phyloP scores from a whole-genome alignment of 2,113 vertebrate species.

The Notechis scutatus region DNA sequence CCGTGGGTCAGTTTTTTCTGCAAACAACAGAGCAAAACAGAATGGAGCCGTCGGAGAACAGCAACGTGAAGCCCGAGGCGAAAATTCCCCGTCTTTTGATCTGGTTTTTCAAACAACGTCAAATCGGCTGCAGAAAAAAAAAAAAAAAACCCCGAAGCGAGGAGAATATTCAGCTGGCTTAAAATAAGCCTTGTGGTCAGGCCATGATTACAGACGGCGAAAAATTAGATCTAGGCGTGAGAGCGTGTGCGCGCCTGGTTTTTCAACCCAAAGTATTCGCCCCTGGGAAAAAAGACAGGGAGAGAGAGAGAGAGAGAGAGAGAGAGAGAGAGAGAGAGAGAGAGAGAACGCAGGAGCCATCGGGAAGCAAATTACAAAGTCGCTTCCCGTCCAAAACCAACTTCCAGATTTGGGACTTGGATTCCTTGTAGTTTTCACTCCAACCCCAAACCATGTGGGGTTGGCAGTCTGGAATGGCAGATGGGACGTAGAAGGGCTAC shows the following conservation, averaged over 20 bases:
- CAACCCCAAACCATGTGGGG: conserved; percentile 43
- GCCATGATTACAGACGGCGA: neutral
- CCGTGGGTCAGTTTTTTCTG: too few species aligned
- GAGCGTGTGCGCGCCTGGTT: neutral
- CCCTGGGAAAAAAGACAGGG: neutral
- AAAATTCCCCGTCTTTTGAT: neutral
- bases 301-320: neutral
- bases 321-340: too few species aligned
- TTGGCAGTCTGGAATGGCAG: neutral
- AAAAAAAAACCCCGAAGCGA: neutral
- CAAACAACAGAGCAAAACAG: neutral
- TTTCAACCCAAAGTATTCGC: neutral
- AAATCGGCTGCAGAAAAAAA: neutral
- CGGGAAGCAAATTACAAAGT: conserved; percentile 41
- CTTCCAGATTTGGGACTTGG: conserved; percentile 6
- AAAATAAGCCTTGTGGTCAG: neutral
- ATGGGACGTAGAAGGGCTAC: accelerated
- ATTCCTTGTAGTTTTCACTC: accelerated
- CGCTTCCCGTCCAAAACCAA: neutral
- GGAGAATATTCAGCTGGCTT: neutral
- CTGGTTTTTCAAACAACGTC: neutral
- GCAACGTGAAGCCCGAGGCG: neutral
- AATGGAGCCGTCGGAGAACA: neutral
- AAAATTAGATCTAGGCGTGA: neutral
- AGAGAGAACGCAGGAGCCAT: neutral